Base-by-base conservation (phyloP, 2,797 vertebrate genomes). In the Zenarchopterus dispar region DNA sequence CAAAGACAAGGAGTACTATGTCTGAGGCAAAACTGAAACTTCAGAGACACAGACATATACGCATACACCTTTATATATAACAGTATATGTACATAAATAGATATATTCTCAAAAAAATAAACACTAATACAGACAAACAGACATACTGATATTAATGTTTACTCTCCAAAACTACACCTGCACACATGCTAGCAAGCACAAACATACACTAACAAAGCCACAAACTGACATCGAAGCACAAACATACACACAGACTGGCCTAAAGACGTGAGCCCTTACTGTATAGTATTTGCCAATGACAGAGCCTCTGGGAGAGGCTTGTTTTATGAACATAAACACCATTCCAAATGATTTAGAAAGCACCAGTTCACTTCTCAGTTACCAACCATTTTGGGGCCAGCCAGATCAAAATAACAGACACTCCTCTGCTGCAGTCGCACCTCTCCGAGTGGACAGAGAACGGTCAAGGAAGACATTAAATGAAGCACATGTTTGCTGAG, bases 1-100 rank as follows among this genome's bases (percentile, higher is more conserved):
- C 94, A 99, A 99, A 94, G 98, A 99, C 94, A 99, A 98, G 91
- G 98, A 99, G 92, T 99, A 99, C 92, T 99, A 99, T 73, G 98
- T 99, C 95, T 99, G 97, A 99, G 94, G 63, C 33, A 52, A 58
- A 79, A 36, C 33, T 11, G 33, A 73, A 59, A 67, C 23, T 59
- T 66, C 70, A 80, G 71, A 91, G 73, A 67, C 68, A 48, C 77
- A 79, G 74, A 88, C 92, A 82, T 92, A 91, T 93, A 92, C 76
- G 75, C 82, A 81, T 88, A 93, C 93, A 95, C 94, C 86, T 94
- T 93, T 95, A 94, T 96, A 95, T 96, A 90, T 89, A 84, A 88
- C 23, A 83, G 92, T 87, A 91, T 91, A 93, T 92, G 90, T 92
- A 92, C 88, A 92, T 91, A 91, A 93, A 84, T 94, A 93, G 87